Base-by-base conservation (phyloP, 2,888 invertebrate genomes). In the Scrobipalpa atriplicella region DNA sequence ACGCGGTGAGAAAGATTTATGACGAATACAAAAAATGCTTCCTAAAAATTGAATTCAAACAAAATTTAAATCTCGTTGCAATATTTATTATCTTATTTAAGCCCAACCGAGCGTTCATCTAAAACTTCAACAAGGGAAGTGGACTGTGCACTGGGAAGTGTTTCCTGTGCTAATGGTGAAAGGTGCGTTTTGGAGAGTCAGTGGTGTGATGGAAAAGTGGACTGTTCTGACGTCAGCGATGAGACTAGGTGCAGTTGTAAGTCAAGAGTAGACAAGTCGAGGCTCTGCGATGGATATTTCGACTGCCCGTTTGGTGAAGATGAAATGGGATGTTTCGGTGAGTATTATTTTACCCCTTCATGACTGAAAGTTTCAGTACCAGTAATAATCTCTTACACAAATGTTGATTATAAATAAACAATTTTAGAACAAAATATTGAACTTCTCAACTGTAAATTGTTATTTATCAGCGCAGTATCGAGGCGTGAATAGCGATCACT, bases 251-350 rank as follows among this genome's bases (percentile, higher is more conserved):
- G 98, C 76, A 93, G 94, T 0, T 98, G 98, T 78, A 94, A 93
- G 67, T 90, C 95, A n/a, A 94, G 96, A 67, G 93, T 97, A 11
- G 93, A 94, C 16, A 87, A 89, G 60, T 88, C 94, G 2, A 94
- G 96, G 71, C 82, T 95, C 0, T 98, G 98, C 78, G 98, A 98
- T 83, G 96, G 96, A 16, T 97, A 96, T 77, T 94, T 95, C 61
- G 97, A 97, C 78, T 97, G 97, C 81, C 97, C 97, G 0, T 93
- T 94, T 74, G 96, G 95, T 19, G 96, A 96, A 88, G 97, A 97
- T 77, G 97, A 97, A 89, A 86, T 95, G 75, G 96, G 95, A 19
- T 97, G 97, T 81, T 95, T 94, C 78, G 96, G 97, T 96, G 89
- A 88, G 63, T 18, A n/a, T 36, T 36, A 60, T 56, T 21, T 19